phyloP scores from a whole-genome alignment of 2,797 vertebrate species.

The Luscinia luscinia region DNA sequence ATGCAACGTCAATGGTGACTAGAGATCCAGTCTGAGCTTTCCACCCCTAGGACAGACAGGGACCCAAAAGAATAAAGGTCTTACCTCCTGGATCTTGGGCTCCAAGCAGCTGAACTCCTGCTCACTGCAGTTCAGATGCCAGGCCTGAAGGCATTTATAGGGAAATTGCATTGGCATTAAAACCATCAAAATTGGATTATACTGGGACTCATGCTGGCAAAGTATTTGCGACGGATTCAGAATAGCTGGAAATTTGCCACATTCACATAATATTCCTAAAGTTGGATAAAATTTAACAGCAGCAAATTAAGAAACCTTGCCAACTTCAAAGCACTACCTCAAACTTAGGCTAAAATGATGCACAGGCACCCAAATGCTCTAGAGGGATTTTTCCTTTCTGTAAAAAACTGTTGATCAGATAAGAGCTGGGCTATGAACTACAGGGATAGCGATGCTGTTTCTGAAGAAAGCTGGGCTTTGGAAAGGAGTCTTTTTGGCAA shows the following conservation, averaged over 20 bases:
- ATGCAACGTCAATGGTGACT: not conserved
- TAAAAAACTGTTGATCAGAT: slow-evolving; percentile 28
- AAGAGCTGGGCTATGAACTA: not conserved
- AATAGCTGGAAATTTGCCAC: slow-evolving; percentile 39
- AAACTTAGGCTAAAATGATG: not conserved
- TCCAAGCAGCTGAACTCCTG: not conserved
- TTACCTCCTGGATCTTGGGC: not conserved
- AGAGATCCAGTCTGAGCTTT: not conserved
- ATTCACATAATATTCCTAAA: slow-evolving; percentile 25
- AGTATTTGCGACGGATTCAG: slow-evolving; percentile 36
- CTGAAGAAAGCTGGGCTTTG: not conserved
- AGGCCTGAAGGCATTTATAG: not conserved
- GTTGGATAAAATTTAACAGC: slow-evolving; percentile 44
- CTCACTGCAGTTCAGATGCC: not conserved
- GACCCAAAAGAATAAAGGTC: not conserved
- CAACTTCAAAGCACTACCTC: not conserved
- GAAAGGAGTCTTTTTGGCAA: not conserved
- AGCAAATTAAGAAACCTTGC: slow-evolving; percentile 31
- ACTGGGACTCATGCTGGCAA: slow-evolving; percentile 39
- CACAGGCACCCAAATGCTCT: not conserved
- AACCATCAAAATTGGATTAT: slow-evolving; percentile 28
- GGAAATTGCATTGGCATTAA: slow-evolving; percentile 13
- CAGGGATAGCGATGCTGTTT: not conserved
- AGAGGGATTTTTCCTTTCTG: not conserved
- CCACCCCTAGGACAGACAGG: not conserved